Evolutionary conservation across 2,113 vertebrate genomes (phyloP), one percentile per base, ranked within the genome.

Genomic region (Kryptolebias marmoratus): DNA sequence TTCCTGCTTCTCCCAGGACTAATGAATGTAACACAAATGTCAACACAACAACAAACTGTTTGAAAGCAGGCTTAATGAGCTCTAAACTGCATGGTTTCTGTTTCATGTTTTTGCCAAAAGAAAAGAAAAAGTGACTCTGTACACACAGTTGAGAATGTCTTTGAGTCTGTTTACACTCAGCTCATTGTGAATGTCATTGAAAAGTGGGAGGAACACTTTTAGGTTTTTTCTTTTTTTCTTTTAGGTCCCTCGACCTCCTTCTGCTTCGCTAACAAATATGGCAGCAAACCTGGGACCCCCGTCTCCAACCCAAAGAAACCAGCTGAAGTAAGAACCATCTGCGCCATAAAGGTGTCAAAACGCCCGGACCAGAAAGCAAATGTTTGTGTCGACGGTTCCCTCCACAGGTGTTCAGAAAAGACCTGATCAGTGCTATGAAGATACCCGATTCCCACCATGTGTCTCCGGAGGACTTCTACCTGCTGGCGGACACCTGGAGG

Each of bases 401-500:
- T 39, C 57, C 42, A 1, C 90, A 98, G 97, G 96, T 99, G 88
- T 99, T 98, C 93, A 94, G 98, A 86, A 99, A 99, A 94, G 98
- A 99, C 94, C 94, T 99, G 92, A 99, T 99, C 88, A 99, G 98
- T 91, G 97, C 96, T 84, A 99, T 99, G 98, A 99, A 99, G 93
- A 89, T 99, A 69, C 96, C 98, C 0, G 97, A 99, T 90, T 97
- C 97, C 63, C 95, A 98, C 80, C 96, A 99, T 54, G 83, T 99
- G 79, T 93, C 95, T 67, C 91, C 95, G 39, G 97, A 98, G 63
- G 97, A 96, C 77, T 98, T 96, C 92, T 99, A 97, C 79, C 84
- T 97, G 79, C 95, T 99, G 87, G 92, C 94, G 0, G 98, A 99
- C 90, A 95, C 96, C 0, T 99, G 98, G 98, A 97, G 96, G 75